A percentile compares a stretch with the other conserved stretches of the same genome.
Evolutionary conservation across 2,113 vertebrate genomes (phyloP).

Genomic region (Anoplopoma fimbria): DNA sequence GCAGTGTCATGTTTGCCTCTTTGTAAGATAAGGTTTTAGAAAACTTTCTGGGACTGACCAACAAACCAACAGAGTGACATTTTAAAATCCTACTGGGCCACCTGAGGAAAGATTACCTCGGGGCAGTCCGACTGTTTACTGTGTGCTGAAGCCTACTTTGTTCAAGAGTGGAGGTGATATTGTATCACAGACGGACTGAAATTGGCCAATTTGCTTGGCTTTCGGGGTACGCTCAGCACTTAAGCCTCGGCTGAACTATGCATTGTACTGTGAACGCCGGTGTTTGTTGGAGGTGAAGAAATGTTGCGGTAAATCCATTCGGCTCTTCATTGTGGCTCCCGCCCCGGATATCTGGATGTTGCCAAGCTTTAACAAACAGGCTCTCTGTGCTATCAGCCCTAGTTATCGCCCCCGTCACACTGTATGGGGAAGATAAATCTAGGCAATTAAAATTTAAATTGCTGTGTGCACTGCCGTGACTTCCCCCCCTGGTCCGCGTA

Average conservation of each 20-base stretch:
- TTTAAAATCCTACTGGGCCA: background rate
- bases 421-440: constrained; percentile 85
- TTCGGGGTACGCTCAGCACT: constrained; percentile 49
- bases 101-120: constrained; percentile 24
- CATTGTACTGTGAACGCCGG: constrained; percentile 47
- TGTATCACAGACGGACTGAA: constrained; percentile 34
- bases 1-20: background rate
- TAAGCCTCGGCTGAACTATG: constrained; percentile 50
- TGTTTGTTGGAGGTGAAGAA: constrained; percentile 62
- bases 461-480: constrained; percentile 80
- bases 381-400: constrained; percentile 76
- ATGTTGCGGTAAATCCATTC: constrained; percentile 71
- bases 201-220: constrained; percentile 56
- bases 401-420: constrained; percentile 84
- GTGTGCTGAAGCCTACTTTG: constrained; percentile 27
- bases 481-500: constrained; percentile 62
- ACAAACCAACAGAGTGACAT: background rate
- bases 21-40: constrained; percentile 1
- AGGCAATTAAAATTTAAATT: constrained; percentile 87
- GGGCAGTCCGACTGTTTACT: constrained; percentile 6
- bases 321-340: constrained; percentile 51
- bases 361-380: constrained; percentile 77
- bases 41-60: background rate
- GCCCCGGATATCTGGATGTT: constrained; percentile 65
- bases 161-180: constrained; percentile 37